A percentile compares a stretch with the other conserved stretches of the same genome.
Conservation (phyloP, 2,113 vertebrate species). For the Misgurnus anguillicaudatus region DNA sequence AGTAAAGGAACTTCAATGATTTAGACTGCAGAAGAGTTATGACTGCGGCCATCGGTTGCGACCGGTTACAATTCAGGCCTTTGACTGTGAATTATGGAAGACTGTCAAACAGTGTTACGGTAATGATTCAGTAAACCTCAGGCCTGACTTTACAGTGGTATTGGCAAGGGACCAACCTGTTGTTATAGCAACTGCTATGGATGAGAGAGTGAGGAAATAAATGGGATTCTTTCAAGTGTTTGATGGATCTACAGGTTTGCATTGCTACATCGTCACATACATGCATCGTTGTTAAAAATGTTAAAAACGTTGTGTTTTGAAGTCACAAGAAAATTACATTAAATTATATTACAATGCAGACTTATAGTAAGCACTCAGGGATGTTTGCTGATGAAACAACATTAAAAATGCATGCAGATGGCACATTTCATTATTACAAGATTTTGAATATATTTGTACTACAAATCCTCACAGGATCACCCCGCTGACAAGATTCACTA, state of each 20-base stretch:
- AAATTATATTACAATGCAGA: background rate
- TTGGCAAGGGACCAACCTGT: background rate
- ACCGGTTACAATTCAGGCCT: background rate
- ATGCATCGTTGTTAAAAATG: too few relatives aligned
- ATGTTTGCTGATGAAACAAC: constrained; percentile 5
- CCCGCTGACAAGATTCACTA: background rate
- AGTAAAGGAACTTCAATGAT: background rate
- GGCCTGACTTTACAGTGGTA: background rate
- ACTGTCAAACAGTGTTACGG: constrained; percentile 19
- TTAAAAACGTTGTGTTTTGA: too few relatives aligned
- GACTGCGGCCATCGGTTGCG: background rate
- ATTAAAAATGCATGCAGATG: constrained; percentile 8
- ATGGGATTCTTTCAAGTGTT: background rate
- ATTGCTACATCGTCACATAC: background rate
- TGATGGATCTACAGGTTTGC: background rate
- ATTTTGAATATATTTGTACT: background rate
- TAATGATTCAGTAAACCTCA: constrained; percentile 41
- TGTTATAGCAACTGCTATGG: constrained; percentile 21
- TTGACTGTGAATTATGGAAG: constrained; percentile 22
- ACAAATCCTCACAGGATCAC: background rate
- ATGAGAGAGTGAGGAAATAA: background rate
- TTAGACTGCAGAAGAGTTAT: background rate
- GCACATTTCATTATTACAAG: constrained; percentile 10
- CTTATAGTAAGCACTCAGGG: background rate
- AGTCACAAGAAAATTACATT: background rate